Evolutionary conservation across 2,797 vertebrate genomes (phyloP).

Genomic region (Siniperca undulata): DNA sequence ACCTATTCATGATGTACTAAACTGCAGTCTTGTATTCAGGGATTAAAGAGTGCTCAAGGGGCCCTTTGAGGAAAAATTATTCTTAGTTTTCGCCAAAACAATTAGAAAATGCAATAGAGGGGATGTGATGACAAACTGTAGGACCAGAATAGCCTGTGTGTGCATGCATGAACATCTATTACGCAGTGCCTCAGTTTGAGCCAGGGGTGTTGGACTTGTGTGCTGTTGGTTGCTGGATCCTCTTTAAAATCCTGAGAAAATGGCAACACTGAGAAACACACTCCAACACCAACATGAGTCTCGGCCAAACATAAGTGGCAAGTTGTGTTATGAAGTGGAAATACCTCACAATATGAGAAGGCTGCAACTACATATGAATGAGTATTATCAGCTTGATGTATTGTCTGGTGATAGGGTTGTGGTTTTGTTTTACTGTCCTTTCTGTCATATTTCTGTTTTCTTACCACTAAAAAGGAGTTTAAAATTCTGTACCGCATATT

Average conservation of each 20-base stretch:
- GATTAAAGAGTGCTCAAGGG: constrained; percentile 17
- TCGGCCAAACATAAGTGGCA: not conserved
- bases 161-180: constrained; percentile 9
- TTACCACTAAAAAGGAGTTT: not conserved
- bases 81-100: constrained; percentile 13
- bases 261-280: constrained; percentile 11
- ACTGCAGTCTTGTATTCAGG: constrained; percentile 7
- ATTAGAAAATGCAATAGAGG: constrained; percentile 37
- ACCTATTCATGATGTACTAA: constrained; percentile 18
- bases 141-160: constrained; percentile 23
- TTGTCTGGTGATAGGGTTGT: not conserved
- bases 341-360: not conserved
- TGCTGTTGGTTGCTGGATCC: constrained; percentile 13
- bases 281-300: constrained; percentile 16
- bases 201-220: constrained; percentile 3
- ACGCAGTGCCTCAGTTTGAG: constrained; percentile 1
- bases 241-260: constrained; percentile 12
- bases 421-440: not conserved
- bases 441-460: not conserved
- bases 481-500: not conserved
- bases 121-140: constrained; percentile 34
- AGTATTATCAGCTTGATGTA: constrained; percentile 2
- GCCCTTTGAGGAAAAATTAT: constrained; percentile 43
- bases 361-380: not conserved
- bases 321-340: constrained; percentile 10